Base-by-base conservation (phyloP, 2,113 vertebrate genomes). In the Falco punctatus region DNA sequence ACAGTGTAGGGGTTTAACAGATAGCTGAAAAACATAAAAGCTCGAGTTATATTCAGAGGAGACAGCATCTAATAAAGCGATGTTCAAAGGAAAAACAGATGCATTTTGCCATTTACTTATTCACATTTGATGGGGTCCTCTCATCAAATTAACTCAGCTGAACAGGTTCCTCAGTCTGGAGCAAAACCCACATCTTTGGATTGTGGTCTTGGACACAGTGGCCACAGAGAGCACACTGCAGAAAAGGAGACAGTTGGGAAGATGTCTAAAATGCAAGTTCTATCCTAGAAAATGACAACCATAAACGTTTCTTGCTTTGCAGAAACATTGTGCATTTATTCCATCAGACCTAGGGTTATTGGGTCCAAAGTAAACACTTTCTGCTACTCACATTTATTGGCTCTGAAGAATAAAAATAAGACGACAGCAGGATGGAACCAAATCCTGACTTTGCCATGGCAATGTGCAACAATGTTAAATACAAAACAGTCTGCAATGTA, bases 1-100 rank as follows among this genome's bases (percentile, higher is more conserved):
- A 99, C 97, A 65, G 99, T 99, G 97, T 99, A 99, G 26, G 99
- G 99, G 97, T 99, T 99, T 97, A 99, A 94, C 92, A 99, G 98
- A 92, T 99, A 99, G 97, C 99, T 99, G 97, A 26, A 97, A 97
- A 90, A 97, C 10, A 94, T 94, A 55, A 97, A 49, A 81, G 74
- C 35, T 27, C 8, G 12, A 38, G 90, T 97, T 92, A 97, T 19
- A 35, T 64, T 48, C 85, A 57, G 48, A 81, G 66, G n/a, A 87
- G 26, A n/a, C 0, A 71, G 16, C 35, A 84, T 17, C 12, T 55
- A 44, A 67, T 59, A 70, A 55, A 81, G n/a, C 81, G 26, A 69
- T 14, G 9, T 23, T 88, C 33, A 82, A 59, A 91, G 28, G 10
- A 69, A 92, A 67, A 72, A 14, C 30, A 52, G 2, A 32, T n/a